These are phyloP conservation scores for Macaca nemestrina DNA, from an alignment of 2,113 vertebrate genomes.

Conservation along the genomic window DNA sequence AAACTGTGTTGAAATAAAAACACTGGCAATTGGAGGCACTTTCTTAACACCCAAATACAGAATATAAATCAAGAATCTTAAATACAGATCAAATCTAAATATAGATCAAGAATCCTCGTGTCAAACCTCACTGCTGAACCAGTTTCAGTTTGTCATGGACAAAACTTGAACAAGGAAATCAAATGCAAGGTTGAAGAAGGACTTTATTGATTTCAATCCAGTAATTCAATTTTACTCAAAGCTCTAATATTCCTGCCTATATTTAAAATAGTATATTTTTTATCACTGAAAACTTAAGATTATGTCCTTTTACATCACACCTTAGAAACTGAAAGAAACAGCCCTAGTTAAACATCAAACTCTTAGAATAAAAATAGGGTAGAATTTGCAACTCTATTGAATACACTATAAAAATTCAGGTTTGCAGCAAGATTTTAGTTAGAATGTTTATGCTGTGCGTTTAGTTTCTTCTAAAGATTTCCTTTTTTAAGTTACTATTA, in stretches of 20 bases:
- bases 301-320: neutral
- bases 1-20: conserved; percentile 10
- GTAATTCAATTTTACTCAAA: conserved; percentile 34
- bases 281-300: conserved; percentile 12
- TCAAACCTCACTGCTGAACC: conserved; percentile 22
- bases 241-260: conserved; percentile 1
- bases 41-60: conserved; percentile 24
- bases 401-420: conserved; percentile 16
- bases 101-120: neutral
- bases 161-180: conserved; percentile 11
- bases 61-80: neutral
- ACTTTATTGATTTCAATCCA: conserved; percentile 38
- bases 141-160: neutral
- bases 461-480: neutral
- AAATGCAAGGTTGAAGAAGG: neutral
- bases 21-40: conserved; percentile 32
- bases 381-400: conserved; percentile 39
- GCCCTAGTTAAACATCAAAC: conserved; percentile 16
- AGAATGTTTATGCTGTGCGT: neutral
- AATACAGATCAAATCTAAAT: neutral
- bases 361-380: neutral
- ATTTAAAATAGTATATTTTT: conserved; percentile 32
- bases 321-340: conserved; percentile 14
- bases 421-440: neutral
- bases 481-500: neutral